Evolutionary conservation across 2,797 vertebrate genomes (phyloP), one percentile per base, ranked within the genome.

Genomic region (Telmatherina bonti): DNA sequence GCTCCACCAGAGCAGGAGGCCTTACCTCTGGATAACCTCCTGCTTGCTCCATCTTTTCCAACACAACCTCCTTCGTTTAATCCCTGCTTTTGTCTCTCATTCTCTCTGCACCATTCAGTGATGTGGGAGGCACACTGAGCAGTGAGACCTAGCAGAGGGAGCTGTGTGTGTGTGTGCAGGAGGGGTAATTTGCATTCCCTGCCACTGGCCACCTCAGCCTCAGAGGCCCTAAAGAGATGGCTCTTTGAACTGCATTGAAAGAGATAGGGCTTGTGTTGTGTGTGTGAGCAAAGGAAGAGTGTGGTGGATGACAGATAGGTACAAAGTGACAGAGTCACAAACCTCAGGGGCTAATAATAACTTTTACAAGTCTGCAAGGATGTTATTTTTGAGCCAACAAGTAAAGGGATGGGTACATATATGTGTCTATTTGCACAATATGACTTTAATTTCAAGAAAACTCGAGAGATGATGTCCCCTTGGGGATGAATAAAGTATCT

Each of bases 121-220:
- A 67, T 83, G 72, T 70, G 75, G 85, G 70, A 85, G 79, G 70
- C 72, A 70, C 68, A 74, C 65, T 74, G 79, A 80, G 85, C 79
- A 81, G 69, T 18, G 12, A 64, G 78, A 70, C 65, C 72, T 85
- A 81, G 85, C 83, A 86, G 61, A 62, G 62, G 70, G 62, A 74
- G 73, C 31, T 69, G 27, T 63, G 71, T 55, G 29, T 55, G 29
- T 54, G 62, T 51, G 83, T 67, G 78, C 29, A 62, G 38, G 41
- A 68, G 43, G 68, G 43, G 45, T 89, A 24, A 92, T 94, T 93
- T 93, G 92, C 92, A 94, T 94, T 93, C 94, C 88, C 64, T 69
- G 83, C 91, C 89, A 91, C 74, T 27, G 90, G 87, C 85, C 71
- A 84, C 84, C 91, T 89, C 87, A 70, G 91, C 90, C 89, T 90